Evolutionary conservation across 2,888 invertebrate genomes (phyloP).

Genomic region (Trichopoda pennipes): DNA sequence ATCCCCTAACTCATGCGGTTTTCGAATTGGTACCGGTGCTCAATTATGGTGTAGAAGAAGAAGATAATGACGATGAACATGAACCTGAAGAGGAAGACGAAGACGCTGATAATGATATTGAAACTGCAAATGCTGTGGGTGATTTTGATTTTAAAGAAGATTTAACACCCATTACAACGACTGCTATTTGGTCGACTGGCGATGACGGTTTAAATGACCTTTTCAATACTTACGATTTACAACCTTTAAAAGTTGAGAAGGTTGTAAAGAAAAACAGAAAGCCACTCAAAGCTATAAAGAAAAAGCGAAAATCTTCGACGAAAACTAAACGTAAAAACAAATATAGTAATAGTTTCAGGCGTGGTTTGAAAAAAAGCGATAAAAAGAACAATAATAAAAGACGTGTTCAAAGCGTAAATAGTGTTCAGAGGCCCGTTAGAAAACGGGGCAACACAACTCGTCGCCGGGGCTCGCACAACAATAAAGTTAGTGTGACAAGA

Average conservation of each 20-base stretch:
- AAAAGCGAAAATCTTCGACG: not conserved
- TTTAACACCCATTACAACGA: constrained; percentile 69
- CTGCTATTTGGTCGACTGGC: constrained; percentile 74
- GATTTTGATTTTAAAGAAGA: constrained; percentile 69
- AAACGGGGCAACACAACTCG: too few relatives aligned
- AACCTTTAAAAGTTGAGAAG: not conserved
- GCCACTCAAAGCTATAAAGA: not conserved
- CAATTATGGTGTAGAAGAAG: not conserved
- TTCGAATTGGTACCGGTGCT: constrained; percentile 75
- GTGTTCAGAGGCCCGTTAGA: constrained; percentile 1
- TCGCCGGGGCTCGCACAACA: not conserved
- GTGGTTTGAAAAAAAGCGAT: not conserved
- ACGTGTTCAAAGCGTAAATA: not conserved
- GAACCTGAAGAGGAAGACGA: too few relatives aligned
- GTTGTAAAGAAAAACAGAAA: not conserved
- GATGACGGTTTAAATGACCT: constrained; percentile 46
- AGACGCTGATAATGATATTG: constrained; percentile 38
- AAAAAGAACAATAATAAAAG: constrained; percentile 19
- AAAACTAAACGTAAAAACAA: constrained; percentile 46
- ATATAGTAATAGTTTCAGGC: not conserved
- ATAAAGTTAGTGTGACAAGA: not conserved
- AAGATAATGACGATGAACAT: too few relatives aligned
- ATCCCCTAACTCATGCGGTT: constrained; percentile 76
- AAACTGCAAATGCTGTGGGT: constrained; percentile 51
- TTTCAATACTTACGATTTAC: constrained; percentile 53